These are phyloP conservation scores for Tipula helvola DNA, from an alignment of 2,888 invertebrate genomes.

Conservation along the genomic window DNA sequence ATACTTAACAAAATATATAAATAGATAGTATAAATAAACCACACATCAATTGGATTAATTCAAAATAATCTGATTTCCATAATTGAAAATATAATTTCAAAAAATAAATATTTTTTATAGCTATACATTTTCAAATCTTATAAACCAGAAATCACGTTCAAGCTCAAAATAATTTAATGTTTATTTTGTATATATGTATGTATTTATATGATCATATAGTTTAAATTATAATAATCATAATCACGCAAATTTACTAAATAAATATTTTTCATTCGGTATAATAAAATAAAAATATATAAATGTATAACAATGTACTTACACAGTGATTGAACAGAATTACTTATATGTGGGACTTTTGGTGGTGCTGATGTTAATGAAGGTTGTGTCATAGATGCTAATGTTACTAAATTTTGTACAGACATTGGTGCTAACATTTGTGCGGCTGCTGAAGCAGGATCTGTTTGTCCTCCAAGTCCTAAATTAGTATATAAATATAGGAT, in stretches of 20 bases:
- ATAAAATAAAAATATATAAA: neutral
- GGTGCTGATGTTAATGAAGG: slow-evolving; percentile 31
- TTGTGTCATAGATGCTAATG: slow-evolving; percentile 52
- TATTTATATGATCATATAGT: neutral
- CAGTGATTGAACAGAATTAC: slow-evolving; percentile 32
- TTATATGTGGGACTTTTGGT: slow-evolving; percentile 22
- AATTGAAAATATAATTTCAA: neutral
- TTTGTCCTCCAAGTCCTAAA: slow-evolving; percentile 37
- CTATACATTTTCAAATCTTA: neutral
- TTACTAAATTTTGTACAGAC: slow-evolving; percentile 84
- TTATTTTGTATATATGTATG: neutral
- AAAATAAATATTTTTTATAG: neutral
- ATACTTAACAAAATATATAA: neutral
- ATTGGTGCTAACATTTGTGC: slow-evolving; percentile 55
- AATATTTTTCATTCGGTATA: neutral
- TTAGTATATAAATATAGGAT: neutral
- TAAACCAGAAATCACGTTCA: neutral
- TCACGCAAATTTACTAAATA: neutral
- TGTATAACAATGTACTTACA: slow-evolving; percentile 28
- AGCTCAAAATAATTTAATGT: neutral
- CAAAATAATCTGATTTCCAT: neutral
- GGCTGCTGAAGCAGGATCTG: slow-evolving; percentile 35
- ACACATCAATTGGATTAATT: neutral
- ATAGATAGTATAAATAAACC: neutral
- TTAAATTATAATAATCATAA: neutral